Conservation (phyloP, 2,888 invertebrate genomes). For the Taenaris catops region DNA sequence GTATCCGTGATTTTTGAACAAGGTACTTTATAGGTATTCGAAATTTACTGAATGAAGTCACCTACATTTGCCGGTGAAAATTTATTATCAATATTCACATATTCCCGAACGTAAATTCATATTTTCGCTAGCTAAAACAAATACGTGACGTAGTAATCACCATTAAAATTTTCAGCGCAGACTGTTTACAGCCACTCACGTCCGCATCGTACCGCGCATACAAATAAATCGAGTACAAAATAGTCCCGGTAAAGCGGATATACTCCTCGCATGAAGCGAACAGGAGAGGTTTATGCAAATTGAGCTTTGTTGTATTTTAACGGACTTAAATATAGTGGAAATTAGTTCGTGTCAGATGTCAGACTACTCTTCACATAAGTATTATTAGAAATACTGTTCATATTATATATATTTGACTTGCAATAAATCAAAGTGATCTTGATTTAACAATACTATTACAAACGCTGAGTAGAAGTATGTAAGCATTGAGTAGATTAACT, state of each 20-base stretch:
- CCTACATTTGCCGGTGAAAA: too few relatives aligned
- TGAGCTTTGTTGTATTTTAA: constrained; percentile 73
- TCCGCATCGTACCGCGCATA: constrained; percentile 42
- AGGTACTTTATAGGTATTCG: too few relatives aligned
- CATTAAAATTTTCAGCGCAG: constrained; percentile 34
- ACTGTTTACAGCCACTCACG: constrained; percentile 40
- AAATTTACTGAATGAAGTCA: too few relatives aligned
- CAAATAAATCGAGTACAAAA: constrained; percentile 69
- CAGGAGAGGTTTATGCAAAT: constrained; percentile 77
- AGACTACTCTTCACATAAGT: constrained; percentile 28
- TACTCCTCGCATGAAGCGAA: constrained; percentile 73
- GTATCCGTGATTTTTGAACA: too few relatives aligned
- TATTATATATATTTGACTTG: too few relatives aligned
- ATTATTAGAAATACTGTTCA: too few relatives aligned
- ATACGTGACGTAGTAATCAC: constrained; percentile 25
- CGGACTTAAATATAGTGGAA: constrained; percentile 76
- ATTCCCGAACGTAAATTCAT: constrained; percentile 1
- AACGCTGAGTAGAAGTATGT: too few relatives aligned
- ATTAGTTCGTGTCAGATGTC: constrained; percentile 76
- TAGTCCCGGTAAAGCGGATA: constrained; percentile 66
- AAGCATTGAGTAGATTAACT: too few relatives aligned
- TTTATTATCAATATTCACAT: too few relatives aligned
- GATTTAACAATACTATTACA: too few relatives aligned
- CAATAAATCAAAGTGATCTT: too few relatives aligned
- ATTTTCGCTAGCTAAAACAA: constrained; percentile 13